These are phyloP conservation scores for Leptoteleia sp. DNA, from an alignment of 1,140 invertebrate species.

Conservation along the genomic window DNA sequence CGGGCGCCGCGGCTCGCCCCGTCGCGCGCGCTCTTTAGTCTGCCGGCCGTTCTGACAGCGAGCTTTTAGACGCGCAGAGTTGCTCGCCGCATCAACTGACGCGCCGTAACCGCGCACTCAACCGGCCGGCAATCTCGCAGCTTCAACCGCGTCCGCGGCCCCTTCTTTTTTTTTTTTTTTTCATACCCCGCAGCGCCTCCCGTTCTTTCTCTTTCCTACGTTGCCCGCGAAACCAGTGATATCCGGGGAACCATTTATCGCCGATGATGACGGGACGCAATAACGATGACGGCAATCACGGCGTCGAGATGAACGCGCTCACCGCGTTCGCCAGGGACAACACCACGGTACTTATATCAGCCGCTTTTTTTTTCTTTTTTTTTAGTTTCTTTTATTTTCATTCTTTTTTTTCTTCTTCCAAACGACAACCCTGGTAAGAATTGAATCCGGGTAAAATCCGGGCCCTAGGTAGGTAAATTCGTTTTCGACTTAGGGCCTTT, in stretches of 20 bases:
- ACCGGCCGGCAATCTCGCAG: constrained; percentile 24
- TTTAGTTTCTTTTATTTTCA: too few species aligned
- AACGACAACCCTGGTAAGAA: too few species aligned
- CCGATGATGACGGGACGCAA: constrained; percentile 44
- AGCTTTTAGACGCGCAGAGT: constrained; percentile 51
- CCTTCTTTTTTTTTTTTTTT: too few species aligned
- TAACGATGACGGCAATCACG: constrained; percentile 53
- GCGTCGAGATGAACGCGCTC: constrained; percentile 77
- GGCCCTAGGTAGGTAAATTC: too few species aligned
- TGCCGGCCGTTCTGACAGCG: constrained; percentile 45
- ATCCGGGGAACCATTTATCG: too few species aligned
- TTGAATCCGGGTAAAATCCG: too few species aligned
- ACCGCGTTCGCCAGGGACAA: constrained; percentile 55
- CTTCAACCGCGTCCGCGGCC: constrained; percentile 8
- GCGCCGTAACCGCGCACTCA: constrained; percentile 10
- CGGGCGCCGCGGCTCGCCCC: constrained; percentile 58
- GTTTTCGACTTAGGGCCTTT: too few species aligned
- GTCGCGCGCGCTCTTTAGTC: constrained; percentile 58
- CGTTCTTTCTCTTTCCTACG: too few species aligned
- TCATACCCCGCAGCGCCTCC: too few species aligned
- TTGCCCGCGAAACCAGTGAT: too few species aligned
- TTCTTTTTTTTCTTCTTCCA: too few species aligned
- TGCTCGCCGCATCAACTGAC: constrained; percentile 31
- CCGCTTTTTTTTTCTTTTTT: too few species aligned
- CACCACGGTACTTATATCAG: constrained; percentile 68